These are phyloP conservation scores for Onychomys torridus DNA, from an alignment of 2,797 vertebrate species.

Conservation along the genomic window DNA sequence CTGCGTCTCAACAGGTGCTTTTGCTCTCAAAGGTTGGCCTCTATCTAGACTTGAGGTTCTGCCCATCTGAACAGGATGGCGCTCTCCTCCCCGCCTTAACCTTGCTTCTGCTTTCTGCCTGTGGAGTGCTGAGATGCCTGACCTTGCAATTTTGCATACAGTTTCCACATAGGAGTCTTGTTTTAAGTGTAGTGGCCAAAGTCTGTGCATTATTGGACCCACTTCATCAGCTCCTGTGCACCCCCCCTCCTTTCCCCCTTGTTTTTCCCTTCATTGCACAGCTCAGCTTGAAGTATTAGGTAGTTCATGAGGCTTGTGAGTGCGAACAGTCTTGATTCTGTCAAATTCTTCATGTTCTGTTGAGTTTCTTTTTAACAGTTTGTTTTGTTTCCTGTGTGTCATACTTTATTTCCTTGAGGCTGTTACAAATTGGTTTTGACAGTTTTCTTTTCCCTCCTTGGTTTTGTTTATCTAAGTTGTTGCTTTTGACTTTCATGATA, in stretches of 20 bases:
- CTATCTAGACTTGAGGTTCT: neutral
- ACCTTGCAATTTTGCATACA: neutral
- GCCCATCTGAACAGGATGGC: rapidly evolving
- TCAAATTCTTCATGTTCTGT: neutral
- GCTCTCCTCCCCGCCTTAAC: neutral
- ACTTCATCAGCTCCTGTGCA: neutral
- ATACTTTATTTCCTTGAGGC: neutral
- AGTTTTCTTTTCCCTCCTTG: neutral
- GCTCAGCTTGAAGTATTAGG: neutral
- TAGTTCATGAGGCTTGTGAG: neutral
- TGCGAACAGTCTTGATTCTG: neutral
- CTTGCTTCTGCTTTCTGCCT: neutral
- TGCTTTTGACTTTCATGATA: neutral
- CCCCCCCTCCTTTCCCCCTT: neutral
- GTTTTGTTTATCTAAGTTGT: neutral
- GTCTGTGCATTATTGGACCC: neutral
- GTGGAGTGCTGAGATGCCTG: rapidly evolving
- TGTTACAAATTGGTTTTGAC: neutral
- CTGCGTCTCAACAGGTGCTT: neutral
- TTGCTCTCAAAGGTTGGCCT: neutral
- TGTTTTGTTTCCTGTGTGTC: conserved; percentile 34
- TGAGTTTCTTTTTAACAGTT: neutral
- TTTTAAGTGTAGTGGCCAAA: neutral
- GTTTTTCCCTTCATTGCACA: neutral
- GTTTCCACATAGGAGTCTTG: neutral